These are phyloP conservation scores for Macroglossus sobrinus DNA, from an alignment of 2,113 vertebrate genomes.

Conservation along the genomic window DNA sequence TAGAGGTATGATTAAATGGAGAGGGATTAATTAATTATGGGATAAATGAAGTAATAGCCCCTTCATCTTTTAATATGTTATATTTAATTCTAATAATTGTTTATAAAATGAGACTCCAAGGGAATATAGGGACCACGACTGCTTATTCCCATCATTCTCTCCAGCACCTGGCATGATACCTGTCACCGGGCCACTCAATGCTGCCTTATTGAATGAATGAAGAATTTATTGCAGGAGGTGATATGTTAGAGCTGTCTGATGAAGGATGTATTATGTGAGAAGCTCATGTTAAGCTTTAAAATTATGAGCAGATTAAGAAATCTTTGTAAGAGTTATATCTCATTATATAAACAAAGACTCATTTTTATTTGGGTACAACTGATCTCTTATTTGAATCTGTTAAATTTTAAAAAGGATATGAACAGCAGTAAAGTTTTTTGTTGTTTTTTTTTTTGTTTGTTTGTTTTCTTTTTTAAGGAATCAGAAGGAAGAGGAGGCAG, in stretches of 20 bases:
- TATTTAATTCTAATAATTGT: neutral
- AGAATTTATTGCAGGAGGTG: neutral
- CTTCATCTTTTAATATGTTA: neutral
- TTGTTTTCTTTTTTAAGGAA: neutral
- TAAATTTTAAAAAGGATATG: neutral
- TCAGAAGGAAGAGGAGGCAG: neutral
- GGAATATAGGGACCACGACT: neutral
- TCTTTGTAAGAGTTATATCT: constrained; percentile 9
- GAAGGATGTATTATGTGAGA: neutral
- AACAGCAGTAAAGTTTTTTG: neutral
- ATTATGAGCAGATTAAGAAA: constrained; percentile 20
- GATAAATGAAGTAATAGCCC: neutral
- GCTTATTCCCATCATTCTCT: neutral
- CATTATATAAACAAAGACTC: neutral
- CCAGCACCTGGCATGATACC: neutral
- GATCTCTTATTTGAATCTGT: neutral
- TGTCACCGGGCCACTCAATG: neutral
- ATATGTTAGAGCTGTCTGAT: neutral
- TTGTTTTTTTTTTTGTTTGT: neutral
- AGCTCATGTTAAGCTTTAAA: constrained; percentile 35
- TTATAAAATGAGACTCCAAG: neutral
- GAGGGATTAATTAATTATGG: neutral
- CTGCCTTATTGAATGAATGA: neutral
- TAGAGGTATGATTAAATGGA: neutral
- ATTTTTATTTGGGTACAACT: neutral